These are phyloP conservation scores for Drosophila equinoxialis DNA, from an alignment of 1,140 invertebrate species.

Conservation along the genomic window DNA sequence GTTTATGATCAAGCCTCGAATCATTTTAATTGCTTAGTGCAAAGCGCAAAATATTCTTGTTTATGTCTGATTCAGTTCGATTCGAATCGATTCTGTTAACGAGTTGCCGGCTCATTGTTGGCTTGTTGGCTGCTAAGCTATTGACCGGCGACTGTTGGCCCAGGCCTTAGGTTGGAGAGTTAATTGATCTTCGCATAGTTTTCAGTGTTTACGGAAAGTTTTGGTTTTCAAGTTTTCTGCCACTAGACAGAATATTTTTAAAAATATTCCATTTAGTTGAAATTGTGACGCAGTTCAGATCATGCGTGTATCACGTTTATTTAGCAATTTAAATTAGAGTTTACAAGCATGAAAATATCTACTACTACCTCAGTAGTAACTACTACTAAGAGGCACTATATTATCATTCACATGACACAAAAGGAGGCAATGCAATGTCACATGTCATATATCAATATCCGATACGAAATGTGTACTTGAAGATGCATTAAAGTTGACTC, in stretches of 20 bases:
- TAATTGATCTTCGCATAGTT: conserved; percentile 25
- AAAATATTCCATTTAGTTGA: conserved; percentile 18
- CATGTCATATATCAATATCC: neutral
- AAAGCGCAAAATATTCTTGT: conserved; percentile 55
- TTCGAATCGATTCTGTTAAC: conserved; percentile 1
- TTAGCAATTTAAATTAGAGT: conserved; percentile 13
- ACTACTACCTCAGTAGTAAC: no score
- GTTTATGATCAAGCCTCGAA: conserved; percentile 36
- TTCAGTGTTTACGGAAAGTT: conserved; percentile 22
- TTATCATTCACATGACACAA: conserved; percentile 4
- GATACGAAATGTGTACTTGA: neutral
- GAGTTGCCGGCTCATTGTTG: conserved; percentile 1
- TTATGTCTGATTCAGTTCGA: conserved; percentile 12
- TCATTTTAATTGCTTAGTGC: conserved; percentile 49
- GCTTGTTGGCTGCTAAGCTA: neutral
- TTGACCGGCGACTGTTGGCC: neutral
- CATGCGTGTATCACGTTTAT: conserved; percentile 4
- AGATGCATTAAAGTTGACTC: conserved; percentile 17
- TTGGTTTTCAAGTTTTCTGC: conserved; percentile 16
- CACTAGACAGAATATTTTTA: neutral
- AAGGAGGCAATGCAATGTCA: conserved; percentile 4
- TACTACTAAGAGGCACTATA: neutral
- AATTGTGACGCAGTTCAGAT: conserved; percentile 15
- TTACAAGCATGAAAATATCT: neutral
- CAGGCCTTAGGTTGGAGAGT: conserved; percentile 5